These are phyloP conservation scores for Raphicerus campestris DNA, from an alignment of 2,113 vertebrate species.

Conservation along the genomic window DNA sequence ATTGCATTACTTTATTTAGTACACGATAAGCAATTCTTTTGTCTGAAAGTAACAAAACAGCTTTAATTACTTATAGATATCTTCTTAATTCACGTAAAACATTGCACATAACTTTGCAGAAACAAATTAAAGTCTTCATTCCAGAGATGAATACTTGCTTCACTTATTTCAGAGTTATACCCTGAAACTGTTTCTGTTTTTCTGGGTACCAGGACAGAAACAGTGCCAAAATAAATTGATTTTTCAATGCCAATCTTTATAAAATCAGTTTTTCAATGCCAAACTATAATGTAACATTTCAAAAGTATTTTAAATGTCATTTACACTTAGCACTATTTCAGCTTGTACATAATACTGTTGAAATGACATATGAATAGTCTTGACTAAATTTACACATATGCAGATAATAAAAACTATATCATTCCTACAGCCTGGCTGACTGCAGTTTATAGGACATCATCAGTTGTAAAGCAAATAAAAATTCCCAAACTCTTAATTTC, in stretches of 20 bases:
- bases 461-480: neutral
- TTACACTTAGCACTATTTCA: slow-evolving; percentile 22
- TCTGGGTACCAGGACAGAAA: neutral
- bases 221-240: neutral
- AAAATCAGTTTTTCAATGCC: neutral
- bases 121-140: neutral
- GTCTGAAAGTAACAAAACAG: neutral
- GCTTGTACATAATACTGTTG: neutral
- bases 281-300: slow-evolving; percentile 12
- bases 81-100: neutral
- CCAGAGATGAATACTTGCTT: neutral
- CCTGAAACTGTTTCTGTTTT: neutral
- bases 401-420: neutral
- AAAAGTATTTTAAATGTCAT: neutral
- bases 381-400: neutral
- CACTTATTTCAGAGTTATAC: neutral
- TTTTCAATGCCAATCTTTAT: neutral
- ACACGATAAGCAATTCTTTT: neutral
- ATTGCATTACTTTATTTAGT: neutral
- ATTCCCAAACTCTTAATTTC: neutral
- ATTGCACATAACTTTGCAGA: neutral
- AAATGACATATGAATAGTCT: neutral
- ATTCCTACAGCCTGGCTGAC: neutral
- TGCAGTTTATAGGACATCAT: neutral
- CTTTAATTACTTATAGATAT: neutral